Conservation (phyloP, 2,888 invertebrate genomes). For the Cryptocephalus moraei region DNA sequence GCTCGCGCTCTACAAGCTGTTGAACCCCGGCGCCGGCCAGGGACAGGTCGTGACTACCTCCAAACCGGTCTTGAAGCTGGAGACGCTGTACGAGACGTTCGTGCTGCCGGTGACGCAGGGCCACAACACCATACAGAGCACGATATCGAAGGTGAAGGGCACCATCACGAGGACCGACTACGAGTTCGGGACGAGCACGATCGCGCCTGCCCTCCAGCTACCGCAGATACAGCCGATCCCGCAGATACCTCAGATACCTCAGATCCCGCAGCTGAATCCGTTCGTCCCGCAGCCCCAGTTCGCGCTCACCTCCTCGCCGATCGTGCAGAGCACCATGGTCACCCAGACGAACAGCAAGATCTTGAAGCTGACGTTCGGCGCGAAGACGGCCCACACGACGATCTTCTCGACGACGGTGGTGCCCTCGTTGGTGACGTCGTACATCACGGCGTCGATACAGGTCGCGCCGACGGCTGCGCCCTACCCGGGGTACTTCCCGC, state of each 20-base stretch:
- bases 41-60: slow-evolving; percentile 70
- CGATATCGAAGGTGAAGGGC: slow-evolving; percentile 65
- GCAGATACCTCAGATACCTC: slow-evolving; percentile 22
- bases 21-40: slow-evolving; percentile 58
- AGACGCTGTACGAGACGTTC: slow-evolving; percentile 74
- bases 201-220: slow-evolving; percentile 43
- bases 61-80: slow-evolving; percentile 62
- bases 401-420: slow-evolving; percentile 74
- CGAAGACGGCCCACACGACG: slow-evolving; percentile 80
- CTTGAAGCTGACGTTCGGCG: slow-evolving; percentile 81
- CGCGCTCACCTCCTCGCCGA: slow-evolving; percentile 67
- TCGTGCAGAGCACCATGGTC: slow-evolving; percentile 69
- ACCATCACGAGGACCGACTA: slow-evolving; percentile 72
- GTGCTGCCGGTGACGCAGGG: slow-evolving; percentile 71
- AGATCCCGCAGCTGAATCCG: slow-evolving; percentile 44
- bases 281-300: slow-evolving; percentile 54
- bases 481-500: slow-evolving; percentile 69
- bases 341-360: slow-evolving; percentile 73
- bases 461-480: slow-evolving; percentile 55
- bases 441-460: slow-evolving; percentile 69
- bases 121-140: slow-evolving; percentile 63
- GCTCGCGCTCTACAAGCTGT: slow-evolving; percentile 47
- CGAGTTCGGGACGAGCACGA: slow-evolving; percentile 63
- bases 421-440: slow-evolving; percentile 74
- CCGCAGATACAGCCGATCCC: slow-evolving; percentile 7